Base-by-base conservation (phyloP, 30 jellyfish, hydroid and myxozoan genomes). In the Chironex yamaguchii region DNA sequence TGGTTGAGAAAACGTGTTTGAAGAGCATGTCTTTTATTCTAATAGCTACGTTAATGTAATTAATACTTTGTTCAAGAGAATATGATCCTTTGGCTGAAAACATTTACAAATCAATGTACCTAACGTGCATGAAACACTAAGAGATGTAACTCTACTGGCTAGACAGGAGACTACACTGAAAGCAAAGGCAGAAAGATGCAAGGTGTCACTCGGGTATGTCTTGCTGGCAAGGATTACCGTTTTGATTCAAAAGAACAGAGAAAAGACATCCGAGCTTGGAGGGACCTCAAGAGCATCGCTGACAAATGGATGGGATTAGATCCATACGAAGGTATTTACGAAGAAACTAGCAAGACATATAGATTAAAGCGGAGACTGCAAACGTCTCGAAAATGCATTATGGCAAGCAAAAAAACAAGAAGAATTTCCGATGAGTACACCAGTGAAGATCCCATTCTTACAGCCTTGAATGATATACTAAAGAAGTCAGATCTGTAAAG, bases 191-290 rank as follows among this genome's bases (percentile, higher is more conserved):
- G 80, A 67, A 67, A 67, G 80, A 58, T 58, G 80, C 31, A 67
- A 67, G 80, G 80, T 67, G 54, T 67, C 80, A 67, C 80, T 67
- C 34, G 80, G 80, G 9, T 67, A 67, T 67, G 80, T 67, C 71
- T 67, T 67, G 80, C 80, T 67, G 29, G 80, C 80, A 67, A 67
- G 80, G 80, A 67, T 28, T 24, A 67, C 80, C 34, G 80, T 67
- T 67, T 67, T 25, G 80, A 67, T 67, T 67, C 80, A 67, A 67
- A 67, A 25, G 80, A 67, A 67, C 62, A 67, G 80, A 67, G 80
- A 67, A 67, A 67, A 67, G 80, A 67, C 80, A 67, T 67, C 80
- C 84, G 48, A 32, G 48, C 36, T 36, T 42, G 87, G 67, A n/a
- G n/a, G n/a, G n/a, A 54, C 25, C 71, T 54, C 71, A 54, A 54